Percentiles rank a stretch among this genome's conserved stretches.
Conservation (phyloP, 2,888 invertebrate species). For the Stramonita haemastoma region DNA sequence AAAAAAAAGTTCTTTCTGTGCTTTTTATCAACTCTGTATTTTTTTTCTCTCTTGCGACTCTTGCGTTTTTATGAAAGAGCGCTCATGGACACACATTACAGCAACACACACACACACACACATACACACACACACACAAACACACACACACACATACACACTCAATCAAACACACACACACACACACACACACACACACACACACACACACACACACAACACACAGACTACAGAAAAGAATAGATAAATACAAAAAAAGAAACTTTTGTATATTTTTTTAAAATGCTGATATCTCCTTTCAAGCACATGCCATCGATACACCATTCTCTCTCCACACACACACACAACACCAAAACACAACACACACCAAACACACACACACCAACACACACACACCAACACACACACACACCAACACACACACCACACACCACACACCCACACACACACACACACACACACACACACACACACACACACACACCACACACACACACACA, state of each 20-base stretch:
- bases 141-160: neutral
- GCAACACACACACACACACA: neutral
- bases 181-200: neutral
- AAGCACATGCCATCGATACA: no score
- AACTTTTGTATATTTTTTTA: no score
- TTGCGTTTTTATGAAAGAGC: neutral
- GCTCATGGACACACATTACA: neutral
- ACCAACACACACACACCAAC: neutral
- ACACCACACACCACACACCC: neutral
- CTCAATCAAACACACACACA: neutral
- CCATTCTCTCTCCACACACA: no score
- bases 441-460: neutral
- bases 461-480: neutral
- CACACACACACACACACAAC: neutral
- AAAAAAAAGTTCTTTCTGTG: neutral
- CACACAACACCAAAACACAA: neutral
- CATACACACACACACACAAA: neutral
- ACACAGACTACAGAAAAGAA: no score
- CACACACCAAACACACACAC: neutral
- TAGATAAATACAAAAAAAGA: no score
- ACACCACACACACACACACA: neutral
- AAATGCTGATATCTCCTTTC: no score
- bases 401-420: neutral
- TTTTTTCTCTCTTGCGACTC: no score
- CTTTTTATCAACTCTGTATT: neutral